Base-by-base conservation (phyloP, 2,113 vertebrate genomes). In the Anolis carolinensis region DNA sequence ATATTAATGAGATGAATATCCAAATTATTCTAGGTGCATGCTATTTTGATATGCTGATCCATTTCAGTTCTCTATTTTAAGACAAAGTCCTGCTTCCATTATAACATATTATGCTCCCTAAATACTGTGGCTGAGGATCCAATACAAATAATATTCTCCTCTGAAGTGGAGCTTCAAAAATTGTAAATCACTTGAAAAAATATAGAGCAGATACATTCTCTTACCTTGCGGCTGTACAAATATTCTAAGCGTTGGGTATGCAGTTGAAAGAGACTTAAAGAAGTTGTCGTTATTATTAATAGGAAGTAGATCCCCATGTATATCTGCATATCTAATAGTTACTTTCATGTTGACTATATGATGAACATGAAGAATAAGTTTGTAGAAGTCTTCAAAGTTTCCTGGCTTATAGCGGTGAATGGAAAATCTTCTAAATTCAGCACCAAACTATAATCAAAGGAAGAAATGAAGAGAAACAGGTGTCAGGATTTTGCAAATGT, bases 261-360 rank as follows among this genome's bases (percentile, higher is more conserved):
- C 98, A 0, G 97, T 98, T 0, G 98, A 98, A 90, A 99, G 98
- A 0, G 99, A 98, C 92, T 99, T 99, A 95, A 97, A 97, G 94
- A 99, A 99, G 96, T 99, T 99, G 95, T 99, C 99, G 1, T 99
- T 98, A 0, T 99, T 99, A 95, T 99, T 99, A 94, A 99, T 99
- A n/a, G 99, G 99, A 91, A 99, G 97, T 85, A 99, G 96, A 92
- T 99, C 98, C 0, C 99, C 99, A 0, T 99, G 98, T 44, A 99
- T 91, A 71, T 99, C 99, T 0, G 99, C 99, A 20, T 99, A 99
- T 82, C 99, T 98, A 0, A 99, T 98, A 97, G 98, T 98, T 93
- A 99, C 97, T 79, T 99, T 98, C 80, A 97, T 97, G 91, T 96
- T 98, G 87, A 98, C 95, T 76, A 99, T 98, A 93, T 96, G 97